These are phyloP conservation scores for Lepeophtheirus salmonis DNA, from an alignment of 1,140 invertebrate genomes.

Conservation along the genomic window DNA sequence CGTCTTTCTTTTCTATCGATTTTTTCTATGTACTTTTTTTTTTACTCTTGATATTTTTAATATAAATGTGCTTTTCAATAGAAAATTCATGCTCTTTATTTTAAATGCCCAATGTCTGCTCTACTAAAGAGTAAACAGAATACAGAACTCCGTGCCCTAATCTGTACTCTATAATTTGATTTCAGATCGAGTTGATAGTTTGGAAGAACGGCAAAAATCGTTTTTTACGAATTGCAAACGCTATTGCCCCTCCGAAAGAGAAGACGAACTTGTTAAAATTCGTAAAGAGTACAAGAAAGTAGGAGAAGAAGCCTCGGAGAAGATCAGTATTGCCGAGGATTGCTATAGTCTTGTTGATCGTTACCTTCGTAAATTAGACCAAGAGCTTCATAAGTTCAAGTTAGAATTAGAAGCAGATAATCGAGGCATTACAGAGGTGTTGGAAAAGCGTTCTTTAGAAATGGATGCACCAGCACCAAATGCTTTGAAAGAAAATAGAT, in stretches of 20 bases:
- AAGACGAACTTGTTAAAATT: slow-evolving; percentile 63
- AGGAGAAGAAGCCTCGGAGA: slow-evolving; percentile 68
- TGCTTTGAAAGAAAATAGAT: slow-evolving; percentile 7
- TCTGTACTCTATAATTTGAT: slow-evolving; percentile 20
- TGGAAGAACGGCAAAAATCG: slow-evolving; percentile 68
- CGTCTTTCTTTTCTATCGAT: neutral
- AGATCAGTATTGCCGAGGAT: slow-evolving; percentile 32
- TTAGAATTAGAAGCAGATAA: slow-evolving; percentile 95
- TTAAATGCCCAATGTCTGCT: neutral
- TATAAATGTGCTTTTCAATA: neutral
- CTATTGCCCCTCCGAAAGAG: slow-evolving; percentile 54
- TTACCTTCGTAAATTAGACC: slow-evolving; percentile 74
- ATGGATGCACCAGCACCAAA: slow-evolving; percentile 40
- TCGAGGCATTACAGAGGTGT: slow-evolving; percentile 84
- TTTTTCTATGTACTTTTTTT: neutral
- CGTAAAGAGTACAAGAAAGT: slow-evolving; percentile 76
- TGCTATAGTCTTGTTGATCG: slow-evolving; percentile 50
- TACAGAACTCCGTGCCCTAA: neutral
- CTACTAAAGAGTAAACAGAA: no score
- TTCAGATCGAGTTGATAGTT: slow-evolving; percentile 70
- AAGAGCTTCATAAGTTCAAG: slow-evolving; percentile 90
- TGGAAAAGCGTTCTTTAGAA: slow-evolving; percentile 73
- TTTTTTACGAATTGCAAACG: slow-evolving; percentile 73
- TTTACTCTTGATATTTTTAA: neutral
- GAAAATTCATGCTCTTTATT: no score